Evolutionary conservation across 2,797 vertebrate genomes (phyloP), one percentile per base, ranked within the genome.

Genomic region (Betta splendens): DNA sequence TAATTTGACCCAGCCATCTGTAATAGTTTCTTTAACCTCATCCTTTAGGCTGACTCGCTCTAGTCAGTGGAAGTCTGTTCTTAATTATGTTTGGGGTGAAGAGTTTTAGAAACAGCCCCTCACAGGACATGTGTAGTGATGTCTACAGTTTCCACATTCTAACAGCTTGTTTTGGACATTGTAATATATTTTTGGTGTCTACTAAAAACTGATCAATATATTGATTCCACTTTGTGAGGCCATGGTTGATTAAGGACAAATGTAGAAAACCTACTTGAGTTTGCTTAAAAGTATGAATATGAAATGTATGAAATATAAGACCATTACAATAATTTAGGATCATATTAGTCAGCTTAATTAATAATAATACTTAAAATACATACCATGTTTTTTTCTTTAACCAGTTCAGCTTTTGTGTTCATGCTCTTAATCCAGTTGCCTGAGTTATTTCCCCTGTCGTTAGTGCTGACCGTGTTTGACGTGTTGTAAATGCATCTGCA

Each of bases 361-460:
- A n/a, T n/a, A n/a, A n/a, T n/a, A n/a, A n/a, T n/a, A 22, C n/a
- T 39, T 32, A 25, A 23, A 68, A 12, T 23, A 77, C 89, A 6
- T 89, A 96, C 95, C 94, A 93, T 95, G 40, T 85, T 81, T 86
- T 89, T 94, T 9, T 83, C 88, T 78, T 92, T 87, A 1, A 89
- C 61, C 48, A 80, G 45, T 61, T 79, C 40, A 57, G 13, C 3
- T n/a, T 61, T 77, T 25, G n/a, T 71, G 10, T 81, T 83, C 38
- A 94, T 89, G 54, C 67, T 81, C 57, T 88, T 79, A 58, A 94
- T 93, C 72, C 31, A 79, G 82, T 95, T 95, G 58, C 67, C 47
- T 29, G 64, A 79, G 72, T 68, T 9, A 3, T 33, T 65, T 66
- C 7, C 15, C 9, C n/a, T 69, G n/a, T 52, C 32, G n/a, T 25